A percentile compares a stretch with the other conserved stretches of the same genome.
phyloP scores from a whole-genome alignment of 2,113 vertebrate species.

The Alectura lathami region DNA sequence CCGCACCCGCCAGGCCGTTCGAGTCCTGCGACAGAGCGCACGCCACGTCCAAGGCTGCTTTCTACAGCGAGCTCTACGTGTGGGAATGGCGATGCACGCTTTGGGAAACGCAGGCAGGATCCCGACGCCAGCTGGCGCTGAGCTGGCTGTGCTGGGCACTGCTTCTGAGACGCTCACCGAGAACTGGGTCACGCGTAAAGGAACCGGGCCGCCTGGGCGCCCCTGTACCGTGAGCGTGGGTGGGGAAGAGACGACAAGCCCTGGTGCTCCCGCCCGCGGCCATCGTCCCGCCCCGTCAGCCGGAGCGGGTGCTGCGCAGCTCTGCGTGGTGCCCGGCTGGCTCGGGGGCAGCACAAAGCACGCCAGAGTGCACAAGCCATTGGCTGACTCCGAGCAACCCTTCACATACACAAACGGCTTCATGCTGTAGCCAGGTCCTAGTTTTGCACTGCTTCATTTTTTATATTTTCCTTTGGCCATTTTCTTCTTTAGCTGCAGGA shows the following conservation, averaged over 20 bases:
- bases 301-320: no score
- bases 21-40: no score
- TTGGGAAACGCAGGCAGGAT: background rate
- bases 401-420: accelerated
- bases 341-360: background rate
- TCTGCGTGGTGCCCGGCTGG: no score
- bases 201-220: background rate
- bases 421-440: background rate
- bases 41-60: background rate
- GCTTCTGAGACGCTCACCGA: accelerated
- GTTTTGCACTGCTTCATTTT: background rate
- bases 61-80: accelerated
- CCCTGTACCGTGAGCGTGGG: no score
- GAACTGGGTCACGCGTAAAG: accelerated
- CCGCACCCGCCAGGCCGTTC: no score
- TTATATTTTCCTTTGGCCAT: no score
- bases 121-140: no score
- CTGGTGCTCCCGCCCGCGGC: background rate
- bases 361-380: background rate
- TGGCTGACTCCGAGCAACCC: background rate
- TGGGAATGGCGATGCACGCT: accelerated
- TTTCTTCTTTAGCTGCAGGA: background rate
- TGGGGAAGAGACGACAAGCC: no score
- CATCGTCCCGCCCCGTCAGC: no score
- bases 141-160: background rate